Conservation (phyloP, 2,113 vertebrate genomes). For the Noturus placidus region DNA sequence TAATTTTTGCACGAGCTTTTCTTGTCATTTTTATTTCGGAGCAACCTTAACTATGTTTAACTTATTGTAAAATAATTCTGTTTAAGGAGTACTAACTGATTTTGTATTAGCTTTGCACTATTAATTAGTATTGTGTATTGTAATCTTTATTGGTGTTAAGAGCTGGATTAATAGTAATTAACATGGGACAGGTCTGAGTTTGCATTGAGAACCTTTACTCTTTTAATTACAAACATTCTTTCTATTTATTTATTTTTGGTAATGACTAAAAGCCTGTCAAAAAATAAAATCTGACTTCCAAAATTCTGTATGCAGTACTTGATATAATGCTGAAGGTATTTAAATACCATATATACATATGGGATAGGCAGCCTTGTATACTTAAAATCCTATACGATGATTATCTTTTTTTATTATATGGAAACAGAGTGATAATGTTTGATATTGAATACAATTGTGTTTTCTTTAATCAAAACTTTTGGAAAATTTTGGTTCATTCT, state of each 20-base stretch:
- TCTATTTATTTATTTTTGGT: not conserved
- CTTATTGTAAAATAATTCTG: slow-evolving; percentile 61
- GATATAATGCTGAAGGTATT: slow-evolving; percentile 51
- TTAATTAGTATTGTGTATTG: slow-evolving; percentile 50
- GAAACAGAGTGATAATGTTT: slow-evolving; percentile 45
- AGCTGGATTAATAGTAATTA: not conserved
- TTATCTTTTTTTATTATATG: slow-evolving; percentile 49
- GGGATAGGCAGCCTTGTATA: slow-evolving; percentile 57
- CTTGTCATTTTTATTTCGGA: slow-evolving; percentile 45
- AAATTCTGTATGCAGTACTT: not conserved
- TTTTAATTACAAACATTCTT: not conserved
- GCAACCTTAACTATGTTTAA: slow-evolving; percentile 51
- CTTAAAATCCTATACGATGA: slow-evolving; percentile 24
- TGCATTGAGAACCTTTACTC: not conserved
- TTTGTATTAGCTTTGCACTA: slow-evolving; percentile 72
- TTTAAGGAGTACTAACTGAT: slow-evolving; percentile 56
- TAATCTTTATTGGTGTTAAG: slow-evolving; percentile 48
- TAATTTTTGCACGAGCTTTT: slow-evolving; percentile 16
- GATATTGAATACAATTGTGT: not conserved
- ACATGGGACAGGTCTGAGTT: not conserved
- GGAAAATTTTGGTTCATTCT: slow-evolving; percentile 39
- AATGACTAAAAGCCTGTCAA: not conserved
- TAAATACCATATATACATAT: slow-evolving; percentile 62
- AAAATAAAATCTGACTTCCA: not conserved
- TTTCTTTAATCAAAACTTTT: slow-evolving; percentile 16